Conservation (phyloP, 2,113 vertebrate species). For the Rousettus leschenaultii region DNA sequence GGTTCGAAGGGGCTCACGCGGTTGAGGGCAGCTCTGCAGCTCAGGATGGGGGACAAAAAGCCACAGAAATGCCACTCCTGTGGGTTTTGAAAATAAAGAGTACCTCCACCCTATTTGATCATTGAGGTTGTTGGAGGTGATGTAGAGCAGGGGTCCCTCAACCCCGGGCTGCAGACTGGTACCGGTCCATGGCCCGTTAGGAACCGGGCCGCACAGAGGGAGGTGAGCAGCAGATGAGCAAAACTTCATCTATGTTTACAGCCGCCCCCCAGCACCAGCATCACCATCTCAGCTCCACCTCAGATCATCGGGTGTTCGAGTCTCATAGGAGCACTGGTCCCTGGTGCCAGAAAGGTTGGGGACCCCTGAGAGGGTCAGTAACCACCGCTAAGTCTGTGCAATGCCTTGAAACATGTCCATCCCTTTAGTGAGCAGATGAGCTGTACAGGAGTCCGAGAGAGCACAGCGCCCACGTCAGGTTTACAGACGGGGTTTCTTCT, state of each 20-base stretch:
- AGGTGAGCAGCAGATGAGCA: no score
- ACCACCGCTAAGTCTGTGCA: neutral
- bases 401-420: neutral
- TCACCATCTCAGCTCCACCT: no score
- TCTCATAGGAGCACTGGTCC: no score
- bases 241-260: no score
- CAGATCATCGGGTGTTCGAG: no score
- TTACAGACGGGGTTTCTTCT: no score
- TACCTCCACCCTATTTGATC: neutral
- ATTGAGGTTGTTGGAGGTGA: neutral
- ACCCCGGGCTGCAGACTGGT: no score
- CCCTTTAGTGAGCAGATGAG: neutral
- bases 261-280: no score
- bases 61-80: accelerated
- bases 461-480: accelerated
- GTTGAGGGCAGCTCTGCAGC: neutral
- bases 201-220: no score
- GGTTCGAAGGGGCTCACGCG: neutral
- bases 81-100: neutral
- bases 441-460: neutral
- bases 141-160: neutral
- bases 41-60: accelerated
- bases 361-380: neutral
- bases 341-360: no score
- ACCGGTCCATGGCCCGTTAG: no score